Conservation (phyloP, 1,140 invertebrate species). For the Drosophila persimilis region DNA sequence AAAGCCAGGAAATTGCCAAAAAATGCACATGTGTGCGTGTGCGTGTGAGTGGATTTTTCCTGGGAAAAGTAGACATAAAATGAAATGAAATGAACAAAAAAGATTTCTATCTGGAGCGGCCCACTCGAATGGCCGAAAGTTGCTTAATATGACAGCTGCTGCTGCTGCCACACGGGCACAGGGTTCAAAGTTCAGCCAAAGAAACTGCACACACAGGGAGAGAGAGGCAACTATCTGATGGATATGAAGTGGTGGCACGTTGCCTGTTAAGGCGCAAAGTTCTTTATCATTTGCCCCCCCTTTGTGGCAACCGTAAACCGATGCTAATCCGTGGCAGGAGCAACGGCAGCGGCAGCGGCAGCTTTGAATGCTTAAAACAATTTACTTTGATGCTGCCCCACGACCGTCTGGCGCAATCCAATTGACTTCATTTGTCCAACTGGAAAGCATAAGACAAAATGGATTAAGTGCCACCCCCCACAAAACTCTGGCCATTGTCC, state of each 20-base stretch:
- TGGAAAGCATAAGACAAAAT: conserved; percentile 70
- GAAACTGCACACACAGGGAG: conserved; percentile 53
- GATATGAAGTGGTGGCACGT: neutral
- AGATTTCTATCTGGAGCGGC: conserved; percentile 77
- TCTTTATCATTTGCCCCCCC: conserved; percentile 57
- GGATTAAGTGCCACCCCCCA: conserved; percentile 50
- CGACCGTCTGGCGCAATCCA: conserved; percentile 50
- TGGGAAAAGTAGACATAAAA: conserved; percentile 73
- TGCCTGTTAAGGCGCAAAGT: conserved; percentile 65
- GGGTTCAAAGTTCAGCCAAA: conserved; percentile 60
- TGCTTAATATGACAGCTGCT: conserved; percentile 77
- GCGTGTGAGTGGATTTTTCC: conserved; percentile 19
- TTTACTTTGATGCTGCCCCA: conserved; percentile 70
- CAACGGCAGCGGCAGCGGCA: conserved; percentile 27
- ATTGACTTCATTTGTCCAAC: conserved; percentile 77
- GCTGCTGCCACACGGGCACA: neutral
- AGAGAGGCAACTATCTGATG: conserved; percentile 27
- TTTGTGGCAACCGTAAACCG: conserved; percentile 33
- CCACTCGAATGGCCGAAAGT: conserved; percentile 72
- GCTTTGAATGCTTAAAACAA: conserved; percentile 71
- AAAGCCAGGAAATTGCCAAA: conserved; percentile 70
- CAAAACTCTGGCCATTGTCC: conserved; percentile 46
- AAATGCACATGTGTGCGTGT: conserved; percentile 36
- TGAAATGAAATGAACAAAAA: conserved; percentile 80
- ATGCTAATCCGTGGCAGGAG: conserved; percentile 67